Percentiles rank a stretch among this genome's conserved stretches.
Conservation (phyloP, 1,140 invertebrate genomes). For the Anagrus nilaparvatae region DNA sequence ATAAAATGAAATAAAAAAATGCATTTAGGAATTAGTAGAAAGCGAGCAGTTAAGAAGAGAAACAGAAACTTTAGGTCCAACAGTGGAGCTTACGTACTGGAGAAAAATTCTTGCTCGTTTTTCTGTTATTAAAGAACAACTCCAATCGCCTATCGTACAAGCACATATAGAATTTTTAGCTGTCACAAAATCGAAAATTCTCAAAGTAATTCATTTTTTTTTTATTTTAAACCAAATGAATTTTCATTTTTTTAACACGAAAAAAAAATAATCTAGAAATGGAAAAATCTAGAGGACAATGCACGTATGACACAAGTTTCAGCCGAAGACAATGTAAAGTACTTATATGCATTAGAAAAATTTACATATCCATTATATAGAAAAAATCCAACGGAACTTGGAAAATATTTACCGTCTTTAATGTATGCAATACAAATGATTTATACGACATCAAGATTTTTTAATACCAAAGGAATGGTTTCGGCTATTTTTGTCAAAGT, state of each 20-base stretch:
- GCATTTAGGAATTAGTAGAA: conserved; percentile 49
- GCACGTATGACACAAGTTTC: conserved; percentile 69
- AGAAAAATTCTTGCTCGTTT: conserved; percentile 65
- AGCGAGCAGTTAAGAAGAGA: conserved; percentile 69
- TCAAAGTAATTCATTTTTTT: conserved; percentile 46
- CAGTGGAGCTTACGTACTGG: conserved; percentile 75
- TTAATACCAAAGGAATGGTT: conserved; percentile 56
- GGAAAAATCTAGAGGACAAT: conserved; percentile 62
- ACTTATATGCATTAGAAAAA: conserved; percentile 76
- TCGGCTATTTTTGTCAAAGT: conserved; percentile 59
- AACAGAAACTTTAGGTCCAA: conserved; percentile 66
- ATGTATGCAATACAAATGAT: conserved; percentile 71
- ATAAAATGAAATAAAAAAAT: too few species aligned
- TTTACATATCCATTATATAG: conserved; percentile 78
- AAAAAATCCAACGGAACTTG: conserved; percentile 59
- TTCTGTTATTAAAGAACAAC: conserved; percentile 69
- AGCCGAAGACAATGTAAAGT: conserved; percentile 80
- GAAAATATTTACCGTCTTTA: conserved; percentile 56
- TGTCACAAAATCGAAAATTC: conserved; percentile 54
- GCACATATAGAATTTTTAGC: conserved; percentile 57
- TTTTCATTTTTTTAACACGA: neutral
- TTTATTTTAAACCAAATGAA: too few species aligned
- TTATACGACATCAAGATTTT: conserved; percentile 74
- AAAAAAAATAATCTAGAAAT: conserved; percentile 46
- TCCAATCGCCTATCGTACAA: conserved; percentile 52